Evolutionary conservation across 1,140 invertebrate species (phyloP), one percentile per base, ranked within the genome.

Genomic region (Argopecten irradians): DNA sequence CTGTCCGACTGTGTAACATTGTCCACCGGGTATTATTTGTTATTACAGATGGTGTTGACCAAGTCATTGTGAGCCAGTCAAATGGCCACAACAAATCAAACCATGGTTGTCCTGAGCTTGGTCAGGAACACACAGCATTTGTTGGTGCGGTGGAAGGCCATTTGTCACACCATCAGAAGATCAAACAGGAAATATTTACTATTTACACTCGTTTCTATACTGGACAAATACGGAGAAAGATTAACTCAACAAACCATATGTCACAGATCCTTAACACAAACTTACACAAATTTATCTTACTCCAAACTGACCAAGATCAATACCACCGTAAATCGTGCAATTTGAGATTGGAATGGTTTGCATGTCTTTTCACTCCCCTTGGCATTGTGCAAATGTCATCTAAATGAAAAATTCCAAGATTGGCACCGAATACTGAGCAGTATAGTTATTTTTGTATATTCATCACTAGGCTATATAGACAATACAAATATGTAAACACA

Each of bases 181-280:
- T 71, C 55, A 71, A 71, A 71, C 55, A 71, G 55, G 55, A 71
- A 71, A 71, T 71, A 71, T 71, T 71, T 71, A 71, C n/a, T 71
- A 71, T 71, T 71, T 71, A 71, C 55, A 0, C n/a, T 28, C 22
- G 55, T 71, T 71, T 71, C 55, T 28, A 71, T 71, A 28, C 22
- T 71, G 55, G 55, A 71, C 55, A 71, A 71, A 71, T 71, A 71
- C 3, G 13, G 55, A 28, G 55, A 28, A n/a, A 71, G 55, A 71
- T 71, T 71, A 71, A 71, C 55, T 28, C 55, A 71, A 11, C 22
- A 2, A 71, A 71, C 55, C 55, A 71, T 71, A 71, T 71, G 55
- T 71, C 55, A 71, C 55, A 71, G 28, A 71, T 71, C 55, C 55
- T 28, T 16, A 71, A 71, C 28, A 71, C 55, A 71, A 71, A 71